Base-by-base conservation (phyloP, 2,888 invertebrate genomes). In the Polydesmus complanatus region DNA sequence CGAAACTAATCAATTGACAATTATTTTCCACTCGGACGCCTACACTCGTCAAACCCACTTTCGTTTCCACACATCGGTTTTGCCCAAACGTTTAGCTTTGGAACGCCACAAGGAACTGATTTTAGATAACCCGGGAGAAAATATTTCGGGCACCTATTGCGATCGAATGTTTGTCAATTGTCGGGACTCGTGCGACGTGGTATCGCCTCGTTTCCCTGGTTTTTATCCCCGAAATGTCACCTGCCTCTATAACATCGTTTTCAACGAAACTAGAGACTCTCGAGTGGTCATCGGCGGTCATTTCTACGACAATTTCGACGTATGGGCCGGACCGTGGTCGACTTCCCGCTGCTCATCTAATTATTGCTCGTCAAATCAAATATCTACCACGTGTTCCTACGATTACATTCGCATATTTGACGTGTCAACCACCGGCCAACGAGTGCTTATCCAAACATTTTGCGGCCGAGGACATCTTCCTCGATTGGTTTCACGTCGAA, bases 391-490 rank as follows among this genome's bases (percentile, higher is more conserved):
- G 2, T 63, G 63, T 48, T 62, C 63, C 1, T 60, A 63, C 57
- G 63, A 63, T 26, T 60, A 54, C 27, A 11, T 63, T 23, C 22
- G 51, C 23, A 55, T 63, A 19, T 61, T 47, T n/a, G 61, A 63
- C 49, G 60, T 51, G 2, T 23, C 49, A 18, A 2, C 48, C 3
- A 19, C 19, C 21, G 51, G 51, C 1, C 51, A 52, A 51, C 11
- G 5, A 25, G 23, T 23, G 8, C 21, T 49, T 14, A 50, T 56
- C 21, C 55, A 60, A 21, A 60, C 18, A 3, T 64, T 64, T 50
- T 64, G 64, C 56, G 64, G 64, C 14, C 63, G 57, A 19, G 64
- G 64, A 8, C 61, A 58, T 48, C 50, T 64, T 1, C 64, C 64
- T 5, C 51, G 63, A n/a, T 62, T 64, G 54, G 57, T 62, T 18